Base-by-base conservation (phyloP, 2,797 vertebrate genomes). In the Urosaurus nigricauda region DNA sequence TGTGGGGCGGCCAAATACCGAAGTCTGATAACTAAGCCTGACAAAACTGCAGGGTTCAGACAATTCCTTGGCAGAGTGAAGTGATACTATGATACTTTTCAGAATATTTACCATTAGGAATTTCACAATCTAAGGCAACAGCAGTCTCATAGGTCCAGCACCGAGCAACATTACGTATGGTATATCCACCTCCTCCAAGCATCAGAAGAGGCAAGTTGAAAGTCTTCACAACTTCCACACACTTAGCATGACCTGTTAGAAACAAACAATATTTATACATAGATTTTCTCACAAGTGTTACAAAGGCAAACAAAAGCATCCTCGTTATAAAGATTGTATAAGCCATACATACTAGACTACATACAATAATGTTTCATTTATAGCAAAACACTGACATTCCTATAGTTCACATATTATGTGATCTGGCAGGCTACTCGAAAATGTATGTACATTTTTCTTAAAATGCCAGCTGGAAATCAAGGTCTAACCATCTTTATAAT, bases 211-310 rank as follows among this genome's bases (percentile, higher is more conserved):
- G 98, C 93, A 98, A 97, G 93, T 98, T 98, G 92, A 98, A 99
- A 78, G 98, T 98, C 94, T 98, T 98, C 43, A 98, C 97, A 95
- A 98, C 98, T 96, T 99, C 98, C 88, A 99, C 98, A 95, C 98
- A 99, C 91, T 98, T 98, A 93, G 98, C 98, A 92, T 99, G 98
- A 88, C 98, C 98, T 98, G 94, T 77, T 73, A 85, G 56, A 94
- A 95, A 77, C 2, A 19, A 47, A 65, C 71, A 78, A 4, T 74
- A 40, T n/a, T 16, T 79, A 26, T 65, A 51, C 8, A 47, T 4
- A 65, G 4, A 68, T 79, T 78, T 51, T 35, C 21, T 86, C 80
- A 8, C 19, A 56, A 24, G 21, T 35, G 32, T 71, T 60, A 37
- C 9, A 43, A 70, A 79, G 7, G 32, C 43, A 51, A 47, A 53